Evolutionary conservation across 2,888 invertebrate species (phyloP).

Genomic region (Napeogenes sylphis): DNA sequence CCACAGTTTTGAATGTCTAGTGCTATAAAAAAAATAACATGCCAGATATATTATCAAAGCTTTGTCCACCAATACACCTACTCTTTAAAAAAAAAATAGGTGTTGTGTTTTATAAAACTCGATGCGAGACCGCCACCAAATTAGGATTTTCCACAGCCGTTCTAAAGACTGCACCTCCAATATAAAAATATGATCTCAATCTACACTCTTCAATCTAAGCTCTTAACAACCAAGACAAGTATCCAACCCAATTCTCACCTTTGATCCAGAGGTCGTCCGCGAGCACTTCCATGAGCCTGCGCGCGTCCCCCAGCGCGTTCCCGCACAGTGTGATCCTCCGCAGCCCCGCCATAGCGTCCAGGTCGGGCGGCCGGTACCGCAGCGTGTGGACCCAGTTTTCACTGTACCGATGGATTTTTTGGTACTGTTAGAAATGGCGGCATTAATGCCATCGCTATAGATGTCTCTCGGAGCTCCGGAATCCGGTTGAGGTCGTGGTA

Average conservation of each 20-base stretch:
- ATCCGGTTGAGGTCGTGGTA: slow-evolving; percentile 33
- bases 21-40: slow-evolving; percentile 54
- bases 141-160: too few species aligned
- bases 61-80: too few species aligned
- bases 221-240: too few species aligned
- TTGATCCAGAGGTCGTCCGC: slow-evolving; percentile 89
- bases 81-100: too few species aligned
- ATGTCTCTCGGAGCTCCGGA: background rate
- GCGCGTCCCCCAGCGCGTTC: slow-evolving; percentile 80
- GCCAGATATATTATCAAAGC: background rate
- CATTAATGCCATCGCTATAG: slow-evolving; percentile 5
- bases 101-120: too few species aligned
- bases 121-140: too few species aligned
- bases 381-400: slow-evolving; percentile 90
- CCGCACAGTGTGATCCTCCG: slow-evolving; percentile 83
- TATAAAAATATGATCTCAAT: too few species aligned
- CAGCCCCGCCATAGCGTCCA: slow-evolving; percentile 85
- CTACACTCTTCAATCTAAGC: too few species aligned
- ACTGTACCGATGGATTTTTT: slow-evolving; percentile 84
- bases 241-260: slow-evolving; percentile 48
- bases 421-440: slow-evolving; percentile 64
- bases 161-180: too few species aligned
- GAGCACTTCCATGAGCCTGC: slow-evolving; percentile 80
- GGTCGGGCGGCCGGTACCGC: slow-evolving; percentile 85
- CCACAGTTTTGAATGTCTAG: slow-evolving; percentile 87